phyloP scores from a whole-genome alignment of 2,113 vertebrate species.

The Accipiter cooperii region DNA sequence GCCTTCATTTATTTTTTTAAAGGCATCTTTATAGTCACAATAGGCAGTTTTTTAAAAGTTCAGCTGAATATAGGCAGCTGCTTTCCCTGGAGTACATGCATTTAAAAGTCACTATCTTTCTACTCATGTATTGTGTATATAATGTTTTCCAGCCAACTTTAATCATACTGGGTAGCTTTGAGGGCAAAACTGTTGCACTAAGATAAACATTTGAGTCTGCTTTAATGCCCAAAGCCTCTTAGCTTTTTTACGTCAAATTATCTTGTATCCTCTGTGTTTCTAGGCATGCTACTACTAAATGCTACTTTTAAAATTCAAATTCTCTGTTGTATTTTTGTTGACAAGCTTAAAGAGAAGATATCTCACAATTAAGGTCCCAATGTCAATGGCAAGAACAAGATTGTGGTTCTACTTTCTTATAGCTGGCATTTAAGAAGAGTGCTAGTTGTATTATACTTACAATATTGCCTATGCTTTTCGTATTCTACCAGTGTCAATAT shows the following conservation, averaged over 20 bases:
- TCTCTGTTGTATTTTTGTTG: background rate
- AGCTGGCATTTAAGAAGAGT: background rate
- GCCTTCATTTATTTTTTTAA: background rate
- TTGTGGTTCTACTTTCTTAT: background rate
- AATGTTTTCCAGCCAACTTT: background rate
- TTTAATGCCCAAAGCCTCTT: slow-evolving; percentile 52
- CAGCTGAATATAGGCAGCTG: background rate
- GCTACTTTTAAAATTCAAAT: background rate
- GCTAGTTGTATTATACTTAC: background rate
- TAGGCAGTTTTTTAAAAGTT: background rate
- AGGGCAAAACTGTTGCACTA: background rate
- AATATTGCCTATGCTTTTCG: background rate
- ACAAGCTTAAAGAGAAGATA: background rate
- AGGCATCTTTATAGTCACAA: background rate
- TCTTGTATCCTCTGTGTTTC: slow-evolving; percentile 6
- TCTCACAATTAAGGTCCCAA: background rate
- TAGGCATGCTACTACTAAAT: background rate
- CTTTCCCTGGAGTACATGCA: background rate
- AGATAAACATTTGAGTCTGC: slow-evolving; percentile 10
- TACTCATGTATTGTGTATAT: background rate
- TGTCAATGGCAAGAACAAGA: background rate
- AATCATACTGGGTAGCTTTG: background rate
- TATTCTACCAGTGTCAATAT: background rate
- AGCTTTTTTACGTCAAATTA: slow-evolving; percentile 49
- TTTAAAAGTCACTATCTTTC: background rate